A percentile compares a stretch with the other conserved stretches of the same genome.
phyloP scores from a whole-genome alignment of 2,797 vertebrate species.

The Margarornis squamiger region DNA sequence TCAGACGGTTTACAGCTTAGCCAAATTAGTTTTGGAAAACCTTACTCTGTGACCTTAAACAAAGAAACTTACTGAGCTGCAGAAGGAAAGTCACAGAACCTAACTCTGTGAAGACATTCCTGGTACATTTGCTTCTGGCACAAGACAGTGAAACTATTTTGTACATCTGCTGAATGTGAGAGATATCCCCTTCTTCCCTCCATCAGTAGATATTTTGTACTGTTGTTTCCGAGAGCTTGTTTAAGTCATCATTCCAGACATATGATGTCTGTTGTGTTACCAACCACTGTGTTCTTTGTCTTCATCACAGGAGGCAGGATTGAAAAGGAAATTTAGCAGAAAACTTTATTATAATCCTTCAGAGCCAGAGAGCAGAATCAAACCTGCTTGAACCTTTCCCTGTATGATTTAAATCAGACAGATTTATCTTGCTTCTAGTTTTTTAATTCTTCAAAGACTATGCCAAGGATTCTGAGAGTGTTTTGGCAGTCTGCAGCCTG shows the following conservation, averaged over 20 bases:
- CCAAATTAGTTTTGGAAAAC: not conserved
- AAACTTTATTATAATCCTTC: not conserved
- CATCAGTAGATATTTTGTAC: not conserved
- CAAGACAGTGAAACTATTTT: conserved; percentile 15
- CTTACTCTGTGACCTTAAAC: not conserved
- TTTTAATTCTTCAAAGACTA: not conserved
- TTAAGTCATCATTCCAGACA: not conserved
- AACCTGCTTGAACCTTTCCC: not conserved
- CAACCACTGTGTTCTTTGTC: not conserved
- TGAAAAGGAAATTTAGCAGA: not conserved
- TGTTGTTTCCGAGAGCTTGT: not conserved
- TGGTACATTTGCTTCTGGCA: not conserved
- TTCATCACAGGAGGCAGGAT: not conserved
- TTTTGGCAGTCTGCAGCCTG: not conserved
- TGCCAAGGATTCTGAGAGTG: not conserved
- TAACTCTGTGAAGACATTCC: not conserved
- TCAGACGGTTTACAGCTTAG: not conserved
- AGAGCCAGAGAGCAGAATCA: not conserved
- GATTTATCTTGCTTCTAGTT: not conserved
- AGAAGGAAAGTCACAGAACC: not conserved
- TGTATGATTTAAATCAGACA: not conserved
- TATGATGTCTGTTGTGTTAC: conserved; percentile 8
- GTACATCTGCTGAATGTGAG: not conserved
- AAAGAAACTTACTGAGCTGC: conserved; percentile 8
- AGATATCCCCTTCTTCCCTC: not conserved